A percentile compares a stretch with the other conserved stretches of the same genome.
Conservation (phyloP, 92 coral and sea anemone genomes). For the Micromussa lordhowensis region DNA sequence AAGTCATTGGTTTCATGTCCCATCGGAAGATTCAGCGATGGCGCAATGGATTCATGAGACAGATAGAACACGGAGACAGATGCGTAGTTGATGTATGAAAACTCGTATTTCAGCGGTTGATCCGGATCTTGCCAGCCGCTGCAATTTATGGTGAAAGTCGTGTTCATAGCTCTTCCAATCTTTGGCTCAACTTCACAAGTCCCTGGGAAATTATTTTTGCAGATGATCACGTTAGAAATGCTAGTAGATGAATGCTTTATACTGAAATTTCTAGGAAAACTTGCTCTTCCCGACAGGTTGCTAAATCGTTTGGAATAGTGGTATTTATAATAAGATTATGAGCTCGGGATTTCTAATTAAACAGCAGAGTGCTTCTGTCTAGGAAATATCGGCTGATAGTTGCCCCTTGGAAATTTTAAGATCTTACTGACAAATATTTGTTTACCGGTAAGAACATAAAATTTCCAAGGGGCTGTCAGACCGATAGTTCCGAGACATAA, state of each 20-base stretch:
- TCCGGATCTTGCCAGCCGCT: constrained; percentile 65
- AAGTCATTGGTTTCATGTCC: constrained; percentile 74
- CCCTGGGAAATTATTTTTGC: constrained; percentile 48
- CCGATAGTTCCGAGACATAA: too few species aligned
- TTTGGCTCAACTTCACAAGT: constrained; percentile 54
- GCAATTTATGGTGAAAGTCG: constrained; percentile 54
- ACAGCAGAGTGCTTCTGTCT: too few species aligned
- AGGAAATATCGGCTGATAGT: too few species aligned
- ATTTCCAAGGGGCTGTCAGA: too few species aligned
- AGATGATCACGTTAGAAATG: neutral
- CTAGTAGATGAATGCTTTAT: neutral
- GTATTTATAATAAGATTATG: too few species aligned
- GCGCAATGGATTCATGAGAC: constrained; percentile 10
- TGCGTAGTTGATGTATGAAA: constrained; percentile 20
- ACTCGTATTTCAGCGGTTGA: constrained; percentile 65
- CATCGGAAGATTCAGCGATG: constrained; percentile 47
- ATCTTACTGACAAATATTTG: too few species aligned
- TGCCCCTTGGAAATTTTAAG: too few species aligned
- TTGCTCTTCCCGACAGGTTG: too few species aligned
- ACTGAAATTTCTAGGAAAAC: neutral
- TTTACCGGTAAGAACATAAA: too few species aligned
- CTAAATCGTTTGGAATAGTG: too few species aligned
- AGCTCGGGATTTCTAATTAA: too few species aligned
- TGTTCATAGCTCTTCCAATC: constrained; percentile 64
- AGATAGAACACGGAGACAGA: constrained; percentile 41